Conservation (phyloP, 2,113 vertebrate species). For the Hiodon alosoides region DNA sequence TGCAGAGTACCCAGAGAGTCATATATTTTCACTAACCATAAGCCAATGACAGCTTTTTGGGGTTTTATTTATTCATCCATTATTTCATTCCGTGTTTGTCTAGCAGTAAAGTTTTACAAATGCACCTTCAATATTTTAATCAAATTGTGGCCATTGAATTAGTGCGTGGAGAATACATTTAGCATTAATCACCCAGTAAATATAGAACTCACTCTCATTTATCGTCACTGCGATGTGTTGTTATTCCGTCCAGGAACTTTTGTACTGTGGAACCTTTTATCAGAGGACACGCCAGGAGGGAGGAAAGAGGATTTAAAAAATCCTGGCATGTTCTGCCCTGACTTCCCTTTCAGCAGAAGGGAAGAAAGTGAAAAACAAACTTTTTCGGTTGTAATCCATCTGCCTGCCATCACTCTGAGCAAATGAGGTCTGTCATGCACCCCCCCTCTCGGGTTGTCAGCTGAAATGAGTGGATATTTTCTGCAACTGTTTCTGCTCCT, state of each 20-base stretch:
- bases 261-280: conserved; percentile 1
- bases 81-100: not conserved
- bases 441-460: not conserved
- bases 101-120: too few relatives aligned
- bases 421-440: not conserved
- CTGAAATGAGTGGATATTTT: not conserved
- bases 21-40: conserved; percentile 33
- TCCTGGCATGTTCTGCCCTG: not conserved
- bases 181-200: not conserved
- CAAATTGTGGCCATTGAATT: not conserved
- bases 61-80: not conserved
- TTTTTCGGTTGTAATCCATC: not conserved
- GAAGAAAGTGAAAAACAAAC: not conserved
- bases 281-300: not conserved
- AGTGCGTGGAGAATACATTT: not conserved
- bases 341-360: not conserved
- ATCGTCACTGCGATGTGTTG: not conserved
- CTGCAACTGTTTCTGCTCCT: not conserved
- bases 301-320: not conserved
- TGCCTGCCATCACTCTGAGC: not conserved
- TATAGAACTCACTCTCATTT: not conserved
- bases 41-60: not conserved
- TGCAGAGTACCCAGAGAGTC: conserved; percentile 11
- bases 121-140: not conserved
- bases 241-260: not conserved